Base-by-base conservation (phyloP, 2,888 invertebrate species). In the Metacarcinus magister region DNA sequence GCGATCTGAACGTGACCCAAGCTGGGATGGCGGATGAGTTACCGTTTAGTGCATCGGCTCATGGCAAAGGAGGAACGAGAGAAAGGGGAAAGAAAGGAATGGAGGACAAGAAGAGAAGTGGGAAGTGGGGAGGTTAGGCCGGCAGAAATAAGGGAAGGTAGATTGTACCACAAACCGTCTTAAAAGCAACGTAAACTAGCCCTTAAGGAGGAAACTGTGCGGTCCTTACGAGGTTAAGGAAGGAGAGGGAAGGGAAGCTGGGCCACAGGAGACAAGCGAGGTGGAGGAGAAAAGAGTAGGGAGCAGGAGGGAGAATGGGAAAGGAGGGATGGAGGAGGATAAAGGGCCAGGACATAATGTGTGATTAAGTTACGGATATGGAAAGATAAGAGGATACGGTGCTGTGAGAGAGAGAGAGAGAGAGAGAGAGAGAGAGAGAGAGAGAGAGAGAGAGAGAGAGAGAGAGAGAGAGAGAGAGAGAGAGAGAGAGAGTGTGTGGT, bases 211-310 rank as follows among this genome's bases (percentile, higher is more conserved):
- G 82, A 28, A 82, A 82, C 82, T 32, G 82, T 82, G 82, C 32
- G 82, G 32, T 32, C 32, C 32, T 82, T 28, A 82, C 32, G 32
- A 82, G 82, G 32, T 28, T 32, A 82, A 13, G 82, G 82, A 82
- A 82, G 67, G 67, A n/a, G 82, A 75, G 28, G 75, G 82, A 82
- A 82, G 82, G 82, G 82, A 82, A 32, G 13, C 16, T 16, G 16
- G 10, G 54, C 54, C 54, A 16, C 54, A 54, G 82, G 32, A 32
- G 32, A 82, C n/a, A 82, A 7, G 82, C 13, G 32, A 16, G 91
- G 28, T 96, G 23, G 96, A 97, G 97, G 97, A 97, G 97, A 95
- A 94, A 48, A 44, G 82, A 32, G 28, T 32, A 23, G 67, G 82
- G 32, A 82, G 32, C 32, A 32, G 82, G 32, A 82, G 10, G 82